These are phyloP conservation scores for Syngnathus typhle DNA, from an alignment of 2,113 vertebrate species.

Conservation along the genomic window DNA sequence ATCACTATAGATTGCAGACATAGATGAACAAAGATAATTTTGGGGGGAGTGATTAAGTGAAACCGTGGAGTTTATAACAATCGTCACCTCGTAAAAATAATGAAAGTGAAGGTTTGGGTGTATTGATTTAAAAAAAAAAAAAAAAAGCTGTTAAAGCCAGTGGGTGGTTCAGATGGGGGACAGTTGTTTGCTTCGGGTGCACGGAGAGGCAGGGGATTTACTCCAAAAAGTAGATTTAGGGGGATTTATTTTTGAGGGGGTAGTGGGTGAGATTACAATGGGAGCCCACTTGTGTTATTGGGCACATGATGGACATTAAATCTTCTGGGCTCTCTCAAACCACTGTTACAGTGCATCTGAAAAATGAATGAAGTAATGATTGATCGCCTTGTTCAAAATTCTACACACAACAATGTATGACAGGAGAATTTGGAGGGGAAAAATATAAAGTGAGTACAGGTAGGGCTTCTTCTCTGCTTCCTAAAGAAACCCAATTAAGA, in stretches of 20 bases:
- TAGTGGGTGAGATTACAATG: constrained; percentile 12
- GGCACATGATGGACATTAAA: constrained; percentile 41
- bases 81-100: neutral
- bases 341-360: neutral
- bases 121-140: constrained; percentile 24
- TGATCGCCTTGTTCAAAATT: too few species aligned
- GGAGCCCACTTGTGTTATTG: constrained; percentile 14
- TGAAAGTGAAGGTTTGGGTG: constrained; percentile 14
- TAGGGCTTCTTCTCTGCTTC: constrained; percentile 13
- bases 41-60: too few species aligned
- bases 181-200: constrained; percentile 58
- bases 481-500: constrained; percentile 46
- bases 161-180: constrained; percentile 26
- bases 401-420: too few species aligned
- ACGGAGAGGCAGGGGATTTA: constrained; percentile 50
- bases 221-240: constrained; percentile 54
- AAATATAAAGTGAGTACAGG: neutral
- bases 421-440: constrained; percentile 14
- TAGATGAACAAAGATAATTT: too few species aligned
- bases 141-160: constrained; percentile 25
- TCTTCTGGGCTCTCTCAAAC: constrained; percentile 29
- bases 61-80: too few species aligned
- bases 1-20: too few species aligned
- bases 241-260: constrained; percentile 47
- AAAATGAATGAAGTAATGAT: neutral